Evolutionary conservation across 2,888 invertebrate genomes (phyloP), one percentile per base, ranked within the genome.

Genomic region (Aphrophora alni): DNA sequence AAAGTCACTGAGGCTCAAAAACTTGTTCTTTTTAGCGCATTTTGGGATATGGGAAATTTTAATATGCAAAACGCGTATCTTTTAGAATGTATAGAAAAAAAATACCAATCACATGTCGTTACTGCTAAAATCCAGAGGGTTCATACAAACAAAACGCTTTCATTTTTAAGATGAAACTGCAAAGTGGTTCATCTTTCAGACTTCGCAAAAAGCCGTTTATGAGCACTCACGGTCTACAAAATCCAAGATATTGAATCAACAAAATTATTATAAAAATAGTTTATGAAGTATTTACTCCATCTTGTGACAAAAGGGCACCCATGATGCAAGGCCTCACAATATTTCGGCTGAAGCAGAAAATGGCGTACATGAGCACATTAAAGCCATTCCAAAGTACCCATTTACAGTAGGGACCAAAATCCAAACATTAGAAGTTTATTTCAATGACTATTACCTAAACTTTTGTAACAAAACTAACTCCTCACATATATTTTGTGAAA

Each of bases 41-140:
- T 73, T 73, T 73, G 73, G 73, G 73, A 73, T 73, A 73, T 73
- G 73, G 73, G 73, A 17, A 73, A 73, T 73, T 73, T 73, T 10
- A 73, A 73, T 68, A 68, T 68, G 68, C 68, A 68, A 68, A 68
- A 68, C 68, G 68, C 68, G 68, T 68, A 68, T 68, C 27, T 73
- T 5, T 73, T 73, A 26, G 73, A 27, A 17, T 73, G 27, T 33
- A 73, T 73, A 25, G 73, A 73, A 26, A 73, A 73, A 25, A 25
- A 73, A 28, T 73, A 28, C 73, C 73, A 28, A 73, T 73, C 73
- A 73, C 1, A 73, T 27, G 73, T 28, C 73, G 73, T 26, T 73
- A 73, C 12, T 73, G 73, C 33, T 3, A 73, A 25, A 73, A 73
- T 73, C 28, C 73, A 73, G 28, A 73, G 73, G 73, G 73, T n/a